Evolutionary conservation across 2,113 vertebrate species (phyloP).

Genomic region (Struthidea cinerea): DNA sequence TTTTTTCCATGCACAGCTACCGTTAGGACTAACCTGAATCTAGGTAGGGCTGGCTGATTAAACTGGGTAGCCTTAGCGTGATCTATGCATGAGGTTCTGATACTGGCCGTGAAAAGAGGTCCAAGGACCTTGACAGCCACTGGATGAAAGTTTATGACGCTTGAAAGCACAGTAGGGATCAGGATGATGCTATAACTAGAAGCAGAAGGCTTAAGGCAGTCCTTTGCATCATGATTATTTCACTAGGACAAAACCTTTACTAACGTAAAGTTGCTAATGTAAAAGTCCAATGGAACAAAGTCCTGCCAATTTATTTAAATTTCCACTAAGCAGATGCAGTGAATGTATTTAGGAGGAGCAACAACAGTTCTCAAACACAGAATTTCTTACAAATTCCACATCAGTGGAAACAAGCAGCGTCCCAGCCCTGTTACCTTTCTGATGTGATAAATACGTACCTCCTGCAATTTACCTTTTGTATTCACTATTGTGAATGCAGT

Average conservation of each 20-base stretch:
- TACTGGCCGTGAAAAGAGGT: neutral
- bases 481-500: neutral
- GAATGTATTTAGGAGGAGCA: neutral
- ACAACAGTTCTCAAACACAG: neutral
- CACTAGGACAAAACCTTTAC: neutral
- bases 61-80: neutral
- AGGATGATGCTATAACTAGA: neutral
- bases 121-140: neutral
- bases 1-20: neutral
- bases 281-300: neutral
- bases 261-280: accelerated
- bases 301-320: neutral
- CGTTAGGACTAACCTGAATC: neutral
- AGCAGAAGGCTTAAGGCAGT: neutral
- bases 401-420: neutral
- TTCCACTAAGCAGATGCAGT: neutral
- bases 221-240: neutral
- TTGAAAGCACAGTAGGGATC: neutral
- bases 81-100: neutral
- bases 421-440: neutral
- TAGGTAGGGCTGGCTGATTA: neutral
- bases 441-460: neutral
- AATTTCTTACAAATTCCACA: neutral
- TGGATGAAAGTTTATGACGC: neutral
- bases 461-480: neutral